Base-by-base conservation (phyloP, 2,113 vertebrate species). In the Balaenoptera acutorostrata region DNA sequence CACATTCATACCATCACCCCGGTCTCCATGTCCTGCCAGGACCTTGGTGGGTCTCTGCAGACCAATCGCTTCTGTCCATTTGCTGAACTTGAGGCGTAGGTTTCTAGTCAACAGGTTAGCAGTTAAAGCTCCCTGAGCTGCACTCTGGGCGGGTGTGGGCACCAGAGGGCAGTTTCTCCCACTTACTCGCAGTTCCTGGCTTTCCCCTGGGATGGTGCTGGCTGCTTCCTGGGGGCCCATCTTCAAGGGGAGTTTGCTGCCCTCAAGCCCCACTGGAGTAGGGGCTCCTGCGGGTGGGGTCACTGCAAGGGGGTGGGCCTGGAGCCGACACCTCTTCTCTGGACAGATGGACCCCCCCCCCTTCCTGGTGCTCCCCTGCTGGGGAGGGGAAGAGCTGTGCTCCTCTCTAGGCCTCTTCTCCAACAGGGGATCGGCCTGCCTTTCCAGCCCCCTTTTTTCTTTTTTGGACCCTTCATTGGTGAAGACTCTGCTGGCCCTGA, bases 391-490 rank as follows among this genome's bases (percentile, higher is more conserved):
- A 87, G 68, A 69, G 61, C 27, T 27, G 36, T 74, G 49, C 75
- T 27, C 72, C 41, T 46, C 41, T 33, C 87, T 27, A 57, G 72
- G 23, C 18, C 80, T 84, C 59, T 80, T 89, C 87, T 84, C 91
- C 81, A 20, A 0, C 2, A 78, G 71, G 88, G 77, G 49, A 71
- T 21, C 0, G 0, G 44, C 85, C 88, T 83, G 63, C 39, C 72
- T 93, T 83, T 78, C 88, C 90, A 41, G 39, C 33, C 63, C 75
- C 78, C 68, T 95, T 97, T 98, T 98, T 98, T 96, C 87, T 97
- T 98, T 98, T 98, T 98, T 98, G 97, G 96, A 98, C 98, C 98
- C 98, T 98, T 98, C 98, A 98, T 97, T 95, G 97, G 98, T 96
- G 97, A 98, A 97, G 93, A 96, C 33, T 97, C 98, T 98, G 98